Evolutionary conservation across 2,888 invertebrate species (phyloP).

Genomic region (Tigriopus californicus): DNA sequence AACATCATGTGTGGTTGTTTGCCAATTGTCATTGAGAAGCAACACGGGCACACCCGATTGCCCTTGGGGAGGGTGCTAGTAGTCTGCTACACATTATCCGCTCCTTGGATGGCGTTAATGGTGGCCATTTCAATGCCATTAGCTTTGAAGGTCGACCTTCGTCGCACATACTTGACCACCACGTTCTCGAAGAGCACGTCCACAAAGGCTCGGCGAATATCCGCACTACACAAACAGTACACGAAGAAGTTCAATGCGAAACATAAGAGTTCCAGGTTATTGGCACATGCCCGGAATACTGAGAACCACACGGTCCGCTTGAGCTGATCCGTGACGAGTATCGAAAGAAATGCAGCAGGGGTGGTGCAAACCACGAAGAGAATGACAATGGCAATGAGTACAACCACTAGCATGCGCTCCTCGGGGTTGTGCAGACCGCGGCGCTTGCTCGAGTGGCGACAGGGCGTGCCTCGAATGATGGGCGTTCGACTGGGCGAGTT

Average conservation of each 20-base stretch:
- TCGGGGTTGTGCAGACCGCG: constrained; percentile 24
- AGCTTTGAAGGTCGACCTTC: not conserved
- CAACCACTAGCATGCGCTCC: constrained; percentile 29
- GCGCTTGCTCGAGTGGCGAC: not conserved
- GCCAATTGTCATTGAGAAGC: too few relatives aligned
- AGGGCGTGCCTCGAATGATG: constrained; percentile 9
- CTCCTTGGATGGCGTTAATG: too few relatives aligned
- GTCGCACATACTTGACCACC: not conserved
- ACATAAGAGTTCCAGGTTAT: constrained; percentile 31
- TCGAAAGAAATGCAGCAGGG: constrained; percentile 30
- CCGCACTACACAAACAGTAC: constrained; percentile 28
- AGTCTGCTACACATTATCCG: too few relatives aligned
- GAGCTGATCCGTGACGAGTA: constrained; percentile 27
- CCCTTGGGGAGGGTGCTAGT: too few relatives aligned
- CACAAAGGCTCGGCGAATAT: constrained; percentile 24
- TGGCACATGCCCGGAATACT: constrained; percentile 31
- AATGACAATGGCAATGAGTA: constrained; percentile 30
- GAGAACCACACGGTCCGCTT: constrained; percentile 19
- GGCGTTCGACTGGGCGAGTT: not conserved
- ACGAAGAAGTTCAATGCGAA: constrained; percentile 35
- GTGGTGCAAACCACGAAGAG: constrained; percentile 33
- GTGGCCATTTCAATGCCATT: too few relatives aligned
- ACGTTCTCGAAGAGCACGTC: constrained; percentile 1
- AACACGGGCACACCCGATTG: too few relatives aligned
- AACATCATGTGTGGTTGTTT: too few relatives aligned